These are phyloP conservation scores for Hymenopus coronatus DNA, from an alignment of 2,888 invertebrate genomes.

Conservation along the genomic window DNA sequence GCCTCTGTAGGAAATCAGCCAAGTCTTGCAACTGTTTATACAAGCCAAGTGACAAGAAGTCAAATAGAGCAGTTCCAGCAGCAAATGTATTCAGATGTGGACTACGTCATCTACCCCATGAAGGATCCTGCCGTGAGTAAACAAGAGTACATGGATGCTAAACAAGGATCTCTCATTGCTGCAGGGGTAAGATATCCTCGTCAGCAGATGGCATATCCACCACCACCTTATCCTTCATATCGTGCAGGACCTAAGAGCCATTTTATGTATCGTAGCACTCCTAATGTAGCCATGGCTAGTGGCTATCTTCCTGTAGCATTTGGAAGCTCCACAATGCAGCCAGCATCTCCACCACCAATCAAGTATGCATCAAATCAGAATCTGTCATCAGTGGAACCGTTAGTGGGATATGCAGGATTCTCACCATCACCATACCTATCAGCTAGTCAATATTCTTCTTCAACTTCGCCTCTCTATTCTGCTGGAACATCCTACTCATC, in stretches of 20 bases:
- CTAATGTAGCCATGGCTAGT: constrained; percentile 57
- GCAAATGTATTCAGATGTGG: constrained; percentile 86
- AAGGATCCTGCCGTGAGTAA: constrained; percentile 87
- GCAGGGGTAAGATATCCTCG: constrained; percentile 30
- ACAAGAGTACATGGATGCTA: constrained; percentile 87
- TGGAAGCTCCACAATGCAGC: constrained; percentile 25
- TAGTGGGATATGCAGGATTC: constrained; percentile 20
- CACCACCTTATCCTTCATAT: constrained; percentile 51
- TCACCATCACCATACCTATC: constrained; percentile 20
- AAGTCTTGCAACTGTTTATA: constrained; percentile 68
- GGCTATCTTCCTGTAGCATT: constrained; percentile 36
- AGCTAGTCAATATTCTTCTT: constrained; percentile 46
- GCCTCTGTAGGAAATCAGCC: constrained; percentile 62
- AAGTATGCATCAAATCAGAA: constrained; percentile 66
- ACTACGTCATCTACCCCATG: constrained; percentile 86
- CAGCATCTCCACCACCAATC: constrained; percentile 37
- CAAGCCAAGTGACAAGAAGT: constrained; percentile 65
- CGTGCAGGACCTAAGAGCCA: constrained; percentile 62
- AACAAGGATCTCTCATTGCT: constrained; percentile 70
- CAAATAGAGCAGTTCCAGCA: constrained; percentile 86
- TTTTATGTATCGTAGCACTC: constrained; percentile 78
- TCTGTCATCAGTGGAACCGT: constrained; percentile 44
- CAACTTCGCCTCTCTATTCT: constrained; percentile 49
- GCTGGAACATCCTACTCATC: constrained; percentile 49
- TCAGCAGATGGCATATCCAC: constrained; percentile 48